phyloP scores from a whole-genome alignment of 2,113 vertebrate species.

The Daphoenositta chrysoptera region DNA sequence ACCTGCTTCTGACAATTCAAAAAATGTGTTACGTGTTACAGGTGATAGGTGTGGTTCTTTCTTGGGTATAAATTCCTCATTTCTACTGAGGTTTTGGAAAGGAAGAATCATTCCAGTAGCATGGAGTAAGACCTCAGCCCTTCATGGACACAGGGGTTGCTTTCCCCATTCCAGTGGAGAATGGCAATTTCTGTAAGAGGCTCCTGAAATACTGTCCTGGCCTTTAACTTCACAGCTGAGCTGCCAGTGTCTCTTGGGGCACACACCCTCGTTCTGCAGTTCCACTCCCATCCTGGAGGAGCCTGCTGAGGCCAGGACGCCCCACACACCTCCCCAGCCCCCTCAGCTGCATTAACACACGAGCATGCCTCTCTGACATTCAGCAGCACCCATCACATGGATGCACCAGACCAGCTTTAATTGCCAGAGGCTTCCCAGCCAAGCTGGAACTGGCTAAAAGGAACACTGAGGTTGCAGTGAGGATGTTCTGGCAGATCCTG shows the following conservation, averaged over 20 bases:
- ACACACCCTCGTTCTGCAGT: background rate
- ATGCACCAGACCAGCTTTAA: background rate
- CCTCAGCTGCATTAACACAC: fast-evolving
- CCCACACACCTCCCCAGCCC: background rate
- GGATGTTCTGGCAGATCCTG: background rate
- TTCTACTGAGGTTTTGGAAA: background rate
- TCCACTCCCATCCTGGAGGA: background rate
- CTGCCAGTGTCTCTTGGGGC: background rate
- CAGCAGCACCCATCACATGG: background rate
- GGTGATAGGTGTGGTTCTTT: background rate
- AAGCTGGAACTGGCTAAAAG: background rate
- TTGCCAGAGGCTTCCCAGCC: background rate
- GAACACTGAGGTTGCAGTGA: background rate
- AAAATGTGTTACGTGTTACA: background rate
- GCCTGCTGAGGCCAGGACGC: background rate
- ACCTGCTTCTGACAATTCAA: background rate
- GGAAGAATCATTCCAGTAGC: background rate
- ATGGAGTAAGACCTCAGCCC: background rate
- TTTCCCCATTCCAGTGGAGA: background rate
- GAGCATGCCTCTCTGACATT: background rate
- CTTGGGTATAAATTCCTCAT: background rate
- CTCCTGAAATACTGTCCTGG: background rate
- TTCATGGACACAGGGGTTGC: background rate
- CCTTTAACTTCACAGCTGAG: background rate
- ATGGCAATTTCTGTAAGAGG: background rate